Base-by-base conservation (phyloP, 2,797 vertebrate species). In the Oreochromis mossambicus region DNA sequence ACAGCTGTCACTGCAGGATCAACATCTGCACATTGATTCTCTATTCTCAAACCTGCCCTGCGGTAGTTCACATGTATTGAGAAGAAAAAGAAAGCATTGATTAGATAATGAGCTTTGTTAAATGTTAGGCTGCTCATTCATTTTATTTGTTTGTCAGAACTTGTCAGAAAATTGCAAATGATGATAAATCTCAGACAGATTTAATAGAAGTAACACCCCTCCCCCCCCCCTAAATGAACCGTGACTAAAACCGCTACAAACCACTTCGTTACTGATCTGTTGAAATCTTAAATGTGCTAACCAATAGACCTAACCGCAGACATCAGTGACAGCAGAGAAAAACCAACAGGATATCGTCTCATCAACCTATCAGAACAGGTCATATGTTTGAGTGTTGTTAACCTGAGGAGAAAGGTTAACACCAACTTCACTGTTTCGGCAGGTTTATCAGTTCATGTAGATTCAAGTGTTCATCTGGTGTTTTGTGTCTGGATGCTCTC, bases 161-260 rank as follows among this genome's bases (percentile, higher is more conserved):
- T 21, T 61, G 15, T 73, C 1, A 46, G 2, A 1, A 73, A 70
- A 73, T 46, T 43, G 41, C 3, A 29, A 73, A 29, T 0, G 41
- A 46, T 46, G 66, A 26, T 43, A 7, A 70, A 70, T 46, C 66
- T 46, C 14, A 43, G 63, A 41, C 7, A 41, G 63, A 41, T 68
- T 68, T 66, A 41, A 41, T 21, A 0, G 4, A 14, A 66, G 34
- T 21, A 66, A 66, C 36, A 24, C 34, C 7, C 34, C 7, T 8
- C 0, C 7, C 21, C n/a, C 4, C 58, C 32, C 24, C n/a, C n/a
- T n/a, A 14, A 68, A 68, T 26, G n/a, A 68, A 9, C 9, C 2
- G 1, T 15, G 41, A 48, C 38, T 46, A 73, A 73, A 73, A 48
- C 14, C 15, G 0, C 43, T 8, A 1, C 26, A 32, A 50, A 32